phyloP scores from a whole-genome alignment of 92 coral and sea anemone genomes.

The Plumapathes pennacea region DNA sequence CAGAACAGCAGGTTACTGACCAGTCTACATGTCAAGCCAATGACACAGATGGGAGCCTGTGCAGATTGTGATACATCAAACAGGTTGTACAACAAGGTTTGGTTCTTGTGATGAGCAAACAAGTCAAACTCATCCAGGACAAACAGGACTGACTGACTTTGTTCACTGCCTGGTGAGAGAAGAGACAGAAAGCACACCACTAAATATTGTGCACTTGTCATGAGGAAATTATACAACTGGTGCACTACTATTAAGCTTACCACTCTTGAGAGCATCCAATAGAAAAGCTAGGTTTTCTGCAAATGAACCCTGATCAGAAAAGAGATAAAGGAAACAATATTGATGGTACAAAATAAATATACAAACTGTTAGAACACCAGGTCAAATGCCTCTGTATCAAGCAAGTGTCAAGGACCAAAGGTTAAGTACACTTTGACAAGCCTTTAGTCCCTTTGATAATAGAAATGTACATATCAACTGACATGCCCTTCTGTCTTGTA shows the following conservation, averaged over 20 bases:
- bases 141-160: slow-evolving; percentile 85
- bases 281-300: slow-evolving; percentile 91
- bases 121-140: slow-evolving; percentile 95
- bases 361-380: no score
- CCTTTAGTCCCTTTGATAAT: no score
- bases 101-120: slow-evolving; percentile 96
- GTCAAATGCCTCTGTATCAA: no score
- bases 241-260: slow-evolving; percentile 27
- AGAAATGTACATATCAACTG: no score
- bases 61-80: slow-evolving; percentile 99
- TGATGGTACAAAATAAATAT: no score
- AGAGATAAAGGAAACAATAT: no score
- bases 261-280: slow-evolving; percentile 81
- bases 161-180: slow-evolving; percentile 69
- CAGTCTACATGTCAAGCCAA: slow-evolving; percentile 93
- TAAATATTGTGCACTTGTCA: background rate
- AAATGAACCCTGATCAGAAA: slow-evolving; percentile 95
- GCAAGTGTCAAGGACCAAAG: no score
- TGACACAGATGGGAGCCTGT: slow-evolving; percentile 91
- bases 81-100: slow-evolving; percentile 84
- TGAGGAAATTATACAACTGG: background rate
- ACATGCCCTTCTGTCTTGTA: no score
- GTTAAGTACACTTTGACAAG: no score
- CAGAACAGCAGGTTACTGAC: slow-evolving; percentile 37
- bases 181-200: background rate